Evolutionary conservation across 2,113 vertebrate species (phyloP).

Genomic region (Toxotes jaculatrix): DNA sequence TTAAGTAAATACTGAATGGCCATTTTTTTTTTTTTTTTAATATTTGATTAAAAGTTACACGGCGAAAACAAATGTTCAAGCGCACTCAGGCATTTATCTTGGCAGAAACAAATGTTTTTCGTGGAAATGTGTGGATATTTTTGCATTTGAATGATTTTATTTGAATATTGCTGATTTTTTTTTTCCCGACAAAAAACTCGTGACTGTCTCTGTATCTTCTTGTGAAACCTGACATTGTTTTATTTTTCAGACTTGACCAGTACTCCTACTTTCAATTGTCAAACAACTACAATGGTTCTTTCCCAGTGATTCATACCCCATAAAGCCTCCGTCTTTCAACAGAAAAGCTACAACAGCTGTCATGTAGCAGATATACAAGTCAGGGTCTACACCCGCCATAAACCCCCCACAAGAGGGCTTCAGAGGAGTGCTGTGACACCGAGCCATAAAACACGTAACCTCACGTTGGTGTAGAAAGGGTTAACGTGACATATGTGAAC

Average conservation of each 20-base stretch:
- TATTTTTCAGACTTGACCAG: background rate
- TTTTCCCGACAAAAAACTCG: background rate
- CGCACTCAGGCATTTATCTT: background rate
- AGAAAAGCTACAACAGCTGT: conserved; percentile 49
- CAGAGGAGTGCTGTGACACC: conserved; percentile 42
- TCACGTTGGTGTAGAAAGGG: conserved; percentile 45
- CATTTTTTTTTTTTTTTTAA: background rate
- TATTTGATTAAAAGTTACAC: conserved; percentile 9
- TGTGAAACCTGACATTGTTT: background rate
- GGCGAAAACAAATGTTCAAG: background rate
- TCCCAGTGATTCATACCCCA: conserved; percentile 4
- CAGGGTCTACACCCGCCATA: conserved; percentile 42
- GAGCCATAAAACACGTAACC: conserved; percentile 41
- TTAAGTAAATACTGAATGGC: background rate
- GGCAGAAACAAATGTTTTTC: background rate
- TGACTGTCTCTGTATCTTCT: background rate
- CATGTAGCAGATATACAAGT: conserved; percentile 50
- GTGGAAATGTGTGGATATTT: background rate
- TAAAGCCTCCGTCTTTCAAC: conserved; percentile 26
- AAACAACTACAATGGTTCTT: background rate
- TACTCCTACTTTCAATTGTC: background rate
- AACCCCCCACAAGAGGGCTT: conserved; percentile 54
- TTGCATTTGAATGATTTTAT: background rate
- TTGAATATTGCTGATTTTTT: background rate
- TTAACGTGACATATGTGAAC: conserved; percentile 63